Evolutionary conservation across 2,888 invertebrate species (phyloP).

Genomic region (Cephonodes hylas): DNA sequence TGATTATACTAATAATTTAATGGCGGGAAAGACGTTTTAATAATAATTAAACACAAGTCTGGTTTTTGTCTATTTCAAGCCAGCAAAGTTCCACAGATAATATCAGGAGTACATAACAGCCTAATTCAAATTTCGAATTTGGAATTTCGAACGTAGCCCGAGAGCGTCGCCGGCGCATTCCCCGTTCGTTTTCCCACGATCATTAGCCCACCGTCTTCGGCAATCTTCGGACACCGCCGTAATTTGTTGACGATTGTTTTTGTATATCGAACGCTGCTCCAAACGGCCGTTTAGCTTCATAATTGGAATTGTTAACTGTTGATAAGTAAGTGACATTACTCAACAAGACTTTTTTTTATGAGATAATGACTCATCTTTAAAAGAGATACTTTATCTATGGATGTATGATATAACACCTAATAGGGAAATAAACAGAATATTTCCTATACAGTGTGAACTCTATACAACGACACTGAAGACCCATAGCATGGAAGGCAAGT

Average conservation of each 20-base stretch:
- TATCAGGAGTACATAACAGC: constrained; percentile 7
- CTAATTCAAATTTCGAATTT: constrained; percentile 43
- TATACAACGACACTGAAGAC: too few relatives aligned
- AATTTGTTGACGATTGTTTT: constrained; percentile 7
- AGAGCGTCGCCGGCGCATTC: constrained; percentile 27
- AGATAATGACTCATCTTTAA: too few relatives aligned
- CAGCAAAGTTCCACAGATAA: neutral
- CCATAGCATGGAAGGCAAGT: too few relatives aligned
- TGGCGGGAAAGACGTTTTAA: neutral
- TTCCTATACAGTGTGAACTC: too few relatives aligned
- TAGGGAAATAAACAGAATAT: too few relatives aligned
- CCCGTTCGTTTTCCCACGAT: constrained; percentile 42
- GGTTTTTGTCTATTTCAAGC: neutral
- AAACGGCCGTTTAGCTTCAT: neutral
- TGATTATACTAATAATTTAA: too few relatives aligned
- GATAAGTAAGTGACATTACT: too few relatives aligned
- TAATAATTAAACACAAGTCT: neutral
- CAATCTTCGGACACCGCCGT: constrained; percentile 7
- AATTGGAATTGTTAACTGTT: neutral
- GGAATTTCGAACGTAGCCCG: constrained; percentile 34
- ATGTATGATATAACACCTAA: too few relatives aligned
- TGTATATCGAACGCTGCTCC: neutral
- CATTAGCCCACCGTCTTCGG: constrained; percentile 33
- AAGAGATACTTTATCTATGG: too few relatives aligned
- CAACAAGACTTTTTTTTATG: too few relatives aligned